Evolutionary conservation across 2,797 vertebrate species (phyloP).

Genomic region (Poecilia picta): DNA sequence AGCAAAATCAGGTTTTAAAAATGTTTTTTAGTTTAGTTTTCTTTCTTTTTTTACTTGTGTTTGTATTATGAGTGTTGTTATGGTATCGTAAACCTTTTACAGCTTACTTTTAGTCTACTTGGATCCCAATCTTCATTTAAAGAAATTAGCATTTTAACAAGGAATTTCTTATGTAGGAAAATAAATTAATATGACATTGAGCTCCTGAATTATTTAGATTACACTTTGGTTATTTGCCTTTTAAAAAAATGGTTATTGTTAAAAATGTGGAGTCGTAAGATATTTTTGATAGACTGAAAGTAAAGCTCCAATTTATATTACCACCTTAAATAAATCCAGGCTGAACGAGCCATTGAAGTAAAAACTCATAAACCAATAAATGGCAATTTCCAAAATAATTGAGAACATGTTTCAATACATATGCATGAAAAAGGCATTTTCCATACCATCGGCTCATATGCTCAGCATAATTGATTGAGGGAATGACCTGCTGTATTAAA

Average conservation of each 20-base stretch:
- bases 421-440: constrained; percentile 99
- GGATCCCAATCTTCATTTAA: not conserved
- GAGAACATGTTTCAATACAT: constrained; percentile 99
- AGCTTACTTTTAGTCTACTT: not conserved
- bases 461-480: constrained; percentile 99
- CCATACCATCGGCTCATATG: constrained; percentile 89
- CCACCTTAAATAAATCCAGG: constrained; percentile 80
- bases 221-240: not conserved
- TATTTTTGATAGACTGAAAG: not conserved
- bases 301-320: constrained; percentile 34
- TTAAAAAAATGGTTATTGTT: not conserved
- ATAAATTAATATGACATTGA: not conserved
- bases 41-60: not conserved
- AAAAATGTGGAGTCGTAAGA: not conserved
- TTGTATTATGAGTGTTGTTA: not conserved
- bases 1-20: not conserved
- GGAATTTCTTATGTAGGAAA: not conserved
- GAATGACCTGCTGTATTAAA: constrained; percentile 99
- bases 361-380: constrained; percentile 92
- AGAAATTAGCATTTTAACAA: not conserved
- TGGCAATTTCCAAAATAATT: constrained; percentile 99
- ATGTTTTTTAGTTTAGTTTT: no score
- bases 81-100: not conserved
- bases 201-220: not conserved
- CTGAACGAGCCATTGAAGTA: constrained; percentile 84